A percentile compares a stretch with the other conserved stretches of the same genome.
These are phyloP conservation scores for Lithobates sylvaticus DNA, from an alignment of 2,797 vertebrate genomes.

Conservation along the genomic window DNA sequence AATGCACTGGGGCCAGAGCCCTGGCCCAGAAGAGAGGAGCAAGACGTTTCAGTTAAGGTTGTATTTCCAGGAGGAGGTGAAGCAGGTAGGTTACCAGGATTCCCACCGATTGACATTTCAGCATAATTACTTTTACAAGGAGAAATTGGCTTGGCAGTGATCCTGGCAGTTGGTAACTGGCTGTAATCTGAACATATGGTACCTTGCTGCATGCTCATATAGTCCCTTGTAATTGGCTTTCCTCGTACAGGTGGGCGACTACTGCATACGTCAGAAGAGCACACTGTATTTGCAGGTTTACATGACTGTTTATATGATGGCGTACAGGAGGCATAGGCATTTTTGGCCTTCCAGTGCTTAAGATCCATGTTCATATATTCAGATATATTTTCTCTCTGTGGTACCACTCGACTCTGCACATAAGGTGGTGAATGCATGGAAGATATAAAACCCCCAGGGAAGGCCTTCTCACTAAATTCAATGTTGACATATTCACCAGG, in stretches of 20 bases:
- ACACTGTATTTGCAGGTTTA: conserved; percentile 63
- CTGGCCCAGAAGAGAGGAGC: conserved; percentile 73
- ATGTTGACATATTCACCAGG: conserved; percentile 88
- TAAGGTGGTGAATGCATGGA: conserved; percentile 67
- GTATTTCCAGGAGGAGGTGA: conserved; percentile 62
- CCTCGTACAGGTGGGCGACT: conserved; percentile 61
- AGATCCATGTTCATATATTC: conserved; percentile 88
- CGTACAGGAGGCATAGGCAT: conserved; percentile 49
- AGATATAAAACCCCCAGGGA: conserved; percentile 67
- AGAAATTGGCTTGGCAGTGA: conserved; percentile 68
- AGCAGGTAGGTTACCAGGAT: conserved; percentile 65
- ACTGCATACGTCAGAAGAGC: conserved; percentile 64
- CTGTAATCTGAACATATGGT: conserved; percentile 71
- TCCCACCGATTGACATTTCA: conserved; percentile 69
- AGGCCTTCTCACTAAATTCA: conserved; percentile 80
- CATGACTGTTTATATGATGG: conserved; percentile 28
- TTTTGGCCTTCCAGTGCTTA: conserved; percentile 69
- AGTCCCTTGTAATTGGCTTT: conserved; percentile 72
- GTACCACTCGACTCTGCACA: conserved; percentile 64
- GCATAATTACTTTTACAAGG: conserved; percentile 70
- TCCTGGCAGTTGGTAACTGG: conserved; percentile 65
- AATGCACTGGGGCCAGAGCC: conserved; percentile 78
- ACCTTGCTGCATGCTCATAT: conserved; percentile 79
- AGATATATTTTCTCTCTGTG: conserved; percentile 65
- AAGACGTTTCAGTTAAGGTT: conserved; percentile 63